Evolutionary conservation across 2,797 vertebrate species (phyloP).

Genomic region (Urophycis tenuis): DNA sequence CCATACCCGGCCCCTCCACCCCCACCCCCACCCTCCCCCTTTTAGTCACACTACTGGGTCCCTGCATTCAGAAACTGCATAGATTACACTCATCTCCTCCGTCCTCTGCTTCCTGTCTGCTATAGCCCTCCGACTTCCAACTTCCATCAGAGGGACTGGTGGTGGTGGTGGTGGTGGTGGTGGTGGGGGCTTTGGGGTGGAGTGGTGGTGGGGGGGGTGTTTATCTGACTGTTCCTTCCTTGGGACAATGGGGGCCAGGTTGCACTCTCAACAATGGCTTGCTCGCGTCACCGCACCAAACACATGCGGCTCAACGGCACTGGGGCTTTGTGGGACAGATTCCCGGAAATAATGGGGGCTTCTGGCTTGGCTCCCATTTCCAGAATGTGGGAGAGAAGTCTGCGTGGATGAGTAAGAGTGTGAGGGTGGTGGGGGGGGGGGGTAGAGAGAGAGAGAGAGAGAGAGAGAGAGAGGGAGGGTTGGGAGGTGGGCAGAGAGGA

Average conservation of each 20-base stretch:
- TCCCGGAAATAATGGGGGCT: slow-evolving; percentile 72
- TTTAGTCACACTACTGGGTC: neutral
- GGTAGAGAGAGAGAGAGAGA: no score
- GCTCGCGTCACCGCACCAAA: slow-evolving; percentile 63
- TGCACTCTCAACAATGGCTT: slow-evolving; percentile 65
- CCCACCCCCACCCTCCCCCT: neutral
- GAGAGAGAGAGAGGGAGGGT: slow-evolving; percentile 30
- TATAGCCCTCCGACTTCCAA: neutral
- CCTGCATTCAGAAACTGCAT: neutral
- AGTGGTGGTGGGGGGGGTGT: slow-evolving; percentile 48
- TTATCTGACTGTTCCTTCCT: slow-evolving; percentile 72
- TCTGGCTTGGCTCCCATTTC: slow-evolving; percentile 64
- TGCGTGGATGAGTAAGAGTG: slow-evolving; percentile 28
- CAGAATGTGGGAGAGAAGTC: slow-evolving; percentile 62
- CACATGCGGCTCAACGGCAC: slow-evolving; percentile 47
- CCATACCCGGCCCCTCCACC: neutral
- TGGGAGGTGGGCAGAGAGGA: neutral
- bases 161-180: neutral
- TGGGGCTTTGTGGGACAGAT: slow-evolving; percentile 64
- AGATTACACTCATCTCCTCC: neutral
- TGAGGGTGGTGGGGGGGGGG: slow-evolving; percentile 29
- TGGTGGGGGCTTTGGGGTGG: neutral
- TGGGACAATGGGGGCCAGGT: slow-evolving; percentile 62
- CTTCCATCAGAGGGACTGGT: neutral
- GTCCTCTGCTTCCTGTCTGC: neutral